Evolutionary conservation across 2,888 invertebrate species (phyloP), one percentile per base, ranked within the genome.

Genomic region (Cenopis cana): DNA sequence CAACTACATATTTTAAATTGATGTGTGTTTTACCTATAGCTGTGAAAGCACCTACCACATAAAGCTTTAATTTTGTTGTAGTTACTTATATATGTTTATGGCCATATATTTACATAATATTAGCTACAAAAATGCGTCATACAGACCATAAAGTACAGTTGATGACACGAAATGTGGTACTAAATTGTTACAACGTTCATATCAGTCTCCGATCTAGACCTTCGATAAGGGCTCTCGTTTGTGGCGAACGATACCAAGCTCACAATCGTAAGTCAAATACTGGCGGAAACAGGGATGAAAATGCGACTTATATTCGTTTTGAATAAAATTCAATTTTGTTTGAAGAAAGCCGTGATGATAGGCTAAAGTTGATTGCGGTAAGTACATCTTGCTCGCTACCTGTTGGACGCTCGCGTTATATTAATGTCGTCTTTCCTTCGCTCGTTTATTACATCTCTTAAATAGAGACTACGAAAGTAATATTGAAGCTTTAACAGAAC

Each of bases 401-500:
- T 71, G 71, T 71, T 71, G 71, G 55, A 67, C 61, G 64, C 33
- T 24, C 49, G 33, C 50, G 65, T 60, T 18, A 71, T 67, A 71
- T 67, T 67, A 71, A 71, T 71, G 67, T 61, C 66, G 60, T 49
- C 66, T 70, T 59, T 70, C 60, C 59, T 66, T 29, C 61, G 55
- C 60, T 33, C 64, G 66, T 71, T 71, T 71, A 71, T 66, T 67
- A 67, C 55, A 56, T 38, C 61, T 55, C 66, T 60, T 71, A 55
- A 70, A 70, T 56, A 59, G 52, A 54, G 56, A 57, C 56, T 57
- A 60, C 20, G 54, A 65, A 65, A 69, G 64, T 65, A 41, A 69
- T 64, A 69, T 69, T 54, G 57, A 54, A 65, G 52, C 64, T 64
- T 64, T 65, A 54, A 65, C 46, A 59, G 65, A 54, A 66, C 46